A percentile compares a stretch with the other conserved stretches of the same genome.
Conservation (phyloP, 2,113 vertebrate species). For the Lophotis ruficrista region DNA sequence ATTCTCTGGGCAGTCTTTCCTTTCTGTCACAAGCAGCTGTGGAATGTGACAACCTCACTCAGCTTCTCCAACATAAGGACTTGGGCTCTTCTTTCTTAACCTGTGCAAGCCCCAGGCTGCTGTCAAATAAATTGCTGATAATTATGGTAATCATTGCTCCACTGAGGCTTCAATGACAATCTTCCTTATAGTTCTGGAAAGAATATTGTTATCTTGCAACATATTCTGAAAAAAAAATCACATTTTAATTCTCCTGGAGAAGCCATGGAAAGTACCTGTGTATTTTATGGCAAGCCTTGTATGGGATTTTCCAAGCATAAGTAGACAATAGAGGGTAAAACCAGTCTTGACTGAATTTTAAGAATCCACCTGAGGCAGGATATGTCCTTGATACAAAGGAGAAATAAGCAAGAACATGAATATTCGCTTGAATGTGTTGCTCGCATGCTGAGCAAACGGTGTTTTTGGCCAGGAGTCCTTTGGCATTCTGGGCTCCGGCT, state of each 20-base stretch:
- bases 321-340: not conserved
- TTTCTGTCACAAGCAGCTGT: not conserved
- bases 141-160: not conserved
- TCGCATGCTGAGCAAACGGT: not conserved
- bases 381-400: not conserved
- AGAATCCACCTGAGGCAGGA: not conserved
- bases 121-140: not conserved
- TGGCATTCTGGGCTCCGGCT: not conserved
- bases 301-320: not conserved
- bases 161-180: not conserved
- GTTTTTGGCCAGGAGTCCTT: not conserved
- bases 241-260: not conserved
- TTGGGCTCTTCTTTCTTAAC: not conserved
- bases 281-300: not conserved
- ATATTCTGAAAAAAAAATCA: not conserved
- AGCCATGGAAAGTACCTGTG: rapidly evolving
- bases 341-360: not conserved
- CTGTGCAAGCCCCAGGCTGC: not conserved
- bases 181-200: not conserved
- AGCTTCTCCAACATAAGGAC: not conserved
- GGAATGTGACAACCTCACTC: not conserved
- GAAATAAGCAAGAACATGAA: not conserved
- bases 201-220: not conserved
- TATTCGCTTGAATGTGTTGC: not conserved
- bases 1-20: not conserved